phyloP scores from a whole-genome alignment of 2,113 vertebrate species.

The Accipiter cooperii region DNA sequence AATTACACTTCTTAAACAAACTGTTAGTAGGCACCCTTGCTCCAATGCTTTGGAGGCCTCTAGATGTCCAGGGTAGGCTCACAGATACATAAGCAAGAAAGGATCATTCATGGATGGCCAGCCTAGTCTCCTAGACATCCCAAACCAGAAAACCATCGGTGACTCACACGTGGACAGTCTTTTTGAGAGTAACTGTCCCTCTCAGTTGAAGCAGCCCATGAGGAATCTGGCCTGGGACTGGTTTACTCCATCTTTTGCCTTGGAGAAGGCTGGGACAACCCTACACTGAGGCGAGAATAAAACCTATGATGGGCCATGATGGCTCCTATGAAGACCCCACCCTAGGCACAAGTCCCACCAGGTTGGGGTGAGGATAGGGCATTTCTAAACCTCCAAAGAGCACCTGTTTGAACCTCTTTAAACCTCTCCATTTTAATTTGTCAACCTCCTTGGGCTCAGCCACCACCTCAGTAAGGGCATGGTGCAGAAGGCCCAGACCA shows the following conservation, averaged over 20 bases:
- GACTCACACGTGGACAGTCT: neutral
- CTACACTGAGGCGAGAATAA: no score
- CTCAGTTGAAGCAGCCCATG: neutral
- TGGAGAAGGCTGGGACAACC: neutral
- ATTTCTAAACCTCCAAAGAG: neutral
- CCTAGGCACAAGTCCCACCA: fast-evolving
- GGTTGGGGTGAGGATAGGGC: neutral
- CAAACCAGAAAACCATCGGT: neutral
- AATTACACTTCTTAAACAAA: neutral
- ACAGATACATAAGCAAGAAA: neutral
- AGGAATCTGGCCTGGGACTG: neutral
- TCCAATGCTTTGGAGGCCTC: neutral
- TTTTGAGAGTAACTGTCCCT: neutral
- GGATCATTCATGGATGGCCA: neutral
- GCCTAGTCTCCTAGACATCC: no score
- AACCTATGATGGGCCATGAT: neutral
- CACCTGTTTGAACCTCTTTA: no score
- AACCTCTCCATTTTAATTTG: neutral
- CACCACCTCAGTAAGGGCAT: neutral
- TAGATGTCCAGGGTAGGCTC: neutral
- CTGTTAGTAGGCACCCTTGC: neutral
- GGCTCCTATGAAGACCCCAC: no score
- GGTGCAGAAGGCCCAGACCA: neutral
- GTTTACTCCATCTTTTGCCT: neutral
- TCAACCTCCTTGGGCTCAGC: neutral